Evolutionary conservation across 2,113 vertebrate genomes (phyloP).

Genomic region (Ceyx melanurus): DNA sequence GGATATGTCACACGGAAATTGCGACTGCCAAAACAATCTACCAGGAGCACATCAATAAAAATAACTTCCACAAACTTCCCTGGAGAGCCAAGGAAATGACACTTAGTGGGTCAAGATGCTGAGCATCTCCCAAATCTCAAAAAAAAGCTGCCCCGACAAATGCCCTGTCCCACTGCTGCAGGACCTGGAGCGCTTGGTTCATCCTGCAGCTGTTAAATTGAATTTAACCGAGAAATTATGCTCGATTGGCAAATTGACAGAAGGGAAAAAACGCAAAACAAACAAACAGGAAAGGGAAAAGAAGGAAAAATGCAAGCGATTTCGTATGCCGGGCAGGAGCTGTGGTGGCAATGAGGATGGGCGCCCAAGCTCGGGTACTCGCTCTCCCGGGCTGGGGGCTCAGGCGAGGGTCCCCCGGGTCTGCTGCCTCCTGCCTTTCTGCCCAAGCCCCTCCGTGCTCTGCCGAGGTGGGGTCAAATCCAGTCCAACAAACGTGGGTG

Average conservation of each 20-base stretch:
- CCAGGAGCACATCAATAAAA: not conserved
- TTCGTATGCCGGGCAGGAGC: not conserved
- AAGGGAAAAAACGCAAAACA: not conserved
- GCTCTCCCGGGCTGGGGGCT: not conserved
- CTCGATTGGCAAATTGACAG: not conserved
- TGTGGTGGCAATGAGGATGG: not conserved
- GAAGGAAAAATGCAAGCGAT: not conserved
- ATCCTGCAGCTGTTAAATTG: not conserved
- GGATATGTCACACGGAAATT: conserved; percentile 22
- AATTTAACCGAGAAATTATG: not conserved
- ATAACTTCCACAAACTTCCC: conserved; percentile 14
- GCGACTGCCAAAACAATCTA: conserved; percentile 34
- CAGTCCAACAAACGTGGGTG: not conserved
- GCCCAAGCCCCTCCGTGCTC: not conserved
- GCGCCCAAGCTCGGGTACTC: not conserved
- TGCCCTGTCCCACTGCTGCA: not conserved
- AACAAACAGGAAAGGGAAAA: too few relatives aligned
- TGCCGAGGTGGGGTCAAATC: not conserved
- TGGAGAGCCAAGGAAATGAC: not conserved
- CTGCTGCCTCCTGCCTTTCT: not conserved
- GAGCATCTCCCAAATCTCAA: not conserved
- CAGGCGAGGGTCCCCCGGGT: not conserved
- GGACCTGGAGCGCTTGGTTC: not conserved
- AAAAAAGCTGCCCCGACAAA: not conserved
- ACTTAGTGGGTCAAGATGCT: not conserved